Conservation (phyloP, 1,140 invertebrate species). For the Papilio helenus region DNA sequence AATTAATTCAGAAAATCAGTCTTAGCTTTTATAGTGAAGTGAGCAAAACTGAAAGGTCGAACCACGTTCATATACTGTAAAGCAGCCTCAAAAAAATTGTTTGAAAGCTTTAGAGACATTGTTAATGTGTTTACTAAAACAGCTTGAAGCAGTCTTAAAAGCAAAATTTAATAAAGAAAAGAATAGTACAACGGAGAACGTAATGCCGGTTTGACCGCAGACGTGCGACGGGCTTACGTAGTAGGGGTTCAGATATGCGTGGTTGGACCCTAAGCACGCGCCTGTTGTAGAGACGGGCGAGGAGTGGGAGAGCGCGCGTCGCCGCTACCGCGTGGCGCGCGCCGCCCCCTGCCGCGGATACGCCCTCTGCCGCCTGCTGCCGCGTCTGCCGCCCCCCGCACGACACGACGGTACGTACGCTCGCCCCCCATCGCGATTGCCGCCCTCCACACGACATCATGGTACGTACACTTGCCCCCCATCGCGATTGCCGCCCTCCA, state of each 20-base stretch:
- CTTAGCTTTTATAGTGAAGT: background rate
- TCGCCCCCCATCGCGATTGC: no score
- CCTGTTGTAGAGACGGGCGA: conserved; percentile 43
- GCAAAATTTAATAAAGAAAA: background rate
- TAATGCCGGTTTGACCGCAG: conserved; percentile 18
- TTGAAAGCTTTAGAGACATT: background rate
- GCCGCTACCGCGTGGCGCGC: conserved; percentile 60
- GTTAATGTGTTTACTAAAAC: no score
- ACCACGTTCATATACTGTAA: background rate
- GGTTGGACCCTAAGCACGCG: conserved; percentile 14
- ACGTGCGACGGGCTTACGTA: conserved; percentile 17
- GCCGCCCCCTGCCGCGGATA: conserved; percentile 69
- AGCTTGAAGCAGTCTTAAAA: background rate
- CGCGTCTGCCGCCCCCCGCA: conserved; percentile 59
- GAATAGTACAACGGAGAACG: background rate
- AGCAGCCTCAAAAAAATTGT: background rate
- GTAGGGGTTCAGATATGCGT: conserved; percentile 5
- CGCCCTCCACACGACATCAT: conserved; percentile 41
- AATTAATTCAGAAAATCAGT: no score
- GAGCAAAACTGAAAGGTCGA: background rate
- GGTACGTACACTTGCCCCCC: conserved; percentile 25
- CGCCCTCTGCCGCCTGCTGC: no score
- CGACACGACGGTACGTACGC: conserved; percentile 44
- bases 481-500: no score
- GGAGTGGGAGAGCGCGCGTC: conserved; percentile 45